Base-by-base conservation (phyloP, 2,888 invertebrate species). In the Epirrita christyi region DNA sequence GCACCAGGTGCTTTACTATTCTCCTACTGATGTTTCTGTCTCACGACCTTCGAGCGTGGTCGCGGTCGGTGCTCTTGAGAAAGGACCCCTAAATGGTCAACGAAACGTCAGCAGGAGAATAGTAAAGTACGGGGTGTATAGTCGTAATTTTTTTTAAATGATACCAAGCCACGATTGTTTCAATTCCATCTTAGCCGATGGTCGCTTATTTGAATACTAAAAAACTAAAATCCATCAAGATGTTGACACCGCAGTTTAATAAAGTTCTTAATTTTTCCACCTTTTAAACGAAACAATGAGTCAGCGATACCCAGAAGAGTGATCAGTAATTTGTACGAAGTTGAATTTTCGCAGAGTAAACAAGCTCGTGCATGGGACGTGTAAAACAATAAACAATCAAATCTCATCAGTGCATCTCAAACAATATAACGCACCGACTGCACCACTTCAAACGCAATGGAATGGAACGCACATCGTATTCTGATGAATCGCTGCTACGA, bases 331-430 rank as follows among this genome's bases (percentile, higher is more conserved):
- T 65, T 61, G 40, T 55, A 53, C 53, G 45, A 63, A 70, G 65
- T 71, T 75, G 70, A 75, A 75, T 72, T 72, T 76, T 65, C 70
- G 46, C 58, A 68, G 66, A 68, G 68, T 72, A 80, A 76, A 74
- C 73, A 76, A 66, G 56, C 66, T 62, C 68, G 63, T 62, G 55
- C 75, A 72, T 61, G 67, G 68, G 70, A 78, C 71, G 71, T 68
- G 63, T 64, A 61, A 68, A 80, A 80, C 68, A 83, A 82, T 82
- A 85, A 83, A 85, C 81, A 84, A 81, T 80, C 72, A 77, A 80
- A 71, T 74, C 75, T 78, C 76, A 81, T 80, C 76, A 76, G 64
- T 66, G 68, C 70, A 56, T 59, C 59, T 66, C 70, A 71, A 72
- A 70, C 70, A 68, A 68, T 69, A 67, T 64, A 67, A 68, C 64